Conservation (phyloP, 2,888 invertebrate genomes). For the Cephus rjabovi region DNA sequence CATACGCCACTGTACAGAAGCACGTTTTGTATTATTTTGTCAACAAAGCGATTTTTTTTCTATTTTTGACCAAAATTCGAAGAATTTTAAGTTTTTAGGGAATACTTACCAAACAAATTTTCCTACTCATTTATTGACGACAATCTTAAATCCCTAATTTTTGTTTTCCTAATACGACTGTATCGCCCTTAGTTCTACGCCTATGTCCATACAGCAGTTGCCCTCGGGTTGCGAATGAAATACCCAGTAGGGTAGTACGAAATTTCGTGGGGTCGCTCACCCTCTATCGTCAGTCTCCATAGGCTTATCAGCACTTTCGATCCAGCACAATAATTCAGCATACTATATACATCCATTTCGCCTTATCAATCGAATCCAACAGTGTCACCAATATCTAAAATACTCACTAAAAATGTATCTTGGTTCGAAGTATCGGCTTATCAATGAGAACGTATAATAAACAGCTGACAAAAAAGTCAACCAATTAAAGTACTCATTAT, state of each 20-base stretch:
- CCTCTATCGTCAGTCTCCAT: constrained; percentile 18
- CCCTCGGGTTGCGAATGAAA: constrained; percentile 14
- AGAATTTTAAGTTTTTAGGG: no score
- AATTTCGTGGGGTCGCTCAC: constrained; percentile 29
- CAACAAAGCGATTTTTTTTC: background rate
- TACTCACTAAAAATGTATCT: background rate
- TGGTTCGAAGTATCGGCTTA: background rate
- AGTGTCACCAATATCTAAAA: background rate
- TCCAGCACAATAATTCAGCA: background rate
- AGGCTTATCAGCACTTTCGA: background rate
- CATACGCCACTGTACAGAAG: background rate
- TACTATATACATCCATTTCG: background rate
- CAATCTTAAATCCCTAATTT: background rate
- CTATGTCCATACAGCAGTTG: background rate
- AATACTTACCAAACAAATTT: no score
- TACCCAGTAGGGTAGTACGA: constrained; percentile 26
- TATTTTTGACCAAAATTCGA: no score
- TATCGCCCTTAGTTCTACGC: background rate
- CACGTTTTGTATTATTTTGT: background rate
- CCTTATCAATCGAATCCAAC: background rate
- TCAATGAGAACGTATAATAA: background rate
- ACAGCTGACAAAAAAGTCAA: background rate
- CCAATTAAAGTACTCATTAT: background rate
- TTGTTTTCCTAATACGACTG: background rate
- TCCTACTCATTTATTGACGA: background rate